These are phyloP conservation scores for Bolinopsis microptera DNA, from an alignment of 37 sponge, comb jelly and placozoan species.

Conservation along the genomic window DNA sequence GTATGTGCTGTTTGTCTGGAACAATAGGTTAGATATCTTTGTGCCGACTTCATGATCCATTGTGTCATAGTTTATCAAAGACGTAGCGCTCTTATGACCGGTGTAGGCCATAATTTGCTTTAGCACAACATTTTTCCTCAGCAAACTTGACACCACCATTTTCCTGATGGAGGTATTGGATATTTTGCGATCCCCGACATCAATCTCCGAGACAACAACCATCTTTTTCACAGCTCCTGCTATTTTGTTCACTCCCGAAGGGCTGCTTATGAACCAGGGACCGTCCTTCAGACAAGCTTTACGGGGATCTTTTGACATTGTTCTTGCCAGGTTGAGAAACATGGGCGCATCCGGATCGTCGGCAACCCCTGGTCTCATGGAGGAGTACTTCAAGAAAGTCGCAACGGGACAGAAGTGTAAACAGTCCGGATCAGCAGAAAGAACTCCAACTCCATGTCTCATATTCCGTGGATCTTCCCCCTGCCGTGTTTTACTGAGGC, in stretches of 20 bases:
- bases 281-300: neutral
- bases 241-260: neutral
- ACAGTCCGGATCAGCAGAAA: neutral
- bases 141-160: neutral
- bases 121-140: neutral
- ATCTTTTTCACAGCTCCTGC: neutral
- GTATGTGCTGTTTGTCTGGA: no score
- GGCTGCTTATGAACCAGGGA: neutral
- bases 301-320: neutral
- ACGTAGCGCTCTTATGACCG: neutral
- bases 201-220: neutral
- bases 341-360: neutral
- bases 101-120: slow-evolving; percentile 13
- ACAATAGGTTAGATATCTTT: neutral
- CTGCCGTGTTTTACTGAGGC: neutral
- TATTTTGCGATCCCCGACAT: neutral
- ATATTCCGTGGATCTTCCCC: neutral
- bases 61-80: neutral
- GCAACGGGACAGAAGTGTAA: neutral
- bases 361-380: neutral
- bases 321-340: neutral
- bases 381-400: neutral
- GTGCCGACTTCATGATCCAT: neutral
- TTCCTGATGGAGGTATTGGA: neutral
- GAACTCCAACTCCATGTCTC: neutral